These are phyloP conservation scores for Phasia obesa DNA, from an alignment of 2,888 invertebrate genomes.

Conservation along the genomic window DNA sequence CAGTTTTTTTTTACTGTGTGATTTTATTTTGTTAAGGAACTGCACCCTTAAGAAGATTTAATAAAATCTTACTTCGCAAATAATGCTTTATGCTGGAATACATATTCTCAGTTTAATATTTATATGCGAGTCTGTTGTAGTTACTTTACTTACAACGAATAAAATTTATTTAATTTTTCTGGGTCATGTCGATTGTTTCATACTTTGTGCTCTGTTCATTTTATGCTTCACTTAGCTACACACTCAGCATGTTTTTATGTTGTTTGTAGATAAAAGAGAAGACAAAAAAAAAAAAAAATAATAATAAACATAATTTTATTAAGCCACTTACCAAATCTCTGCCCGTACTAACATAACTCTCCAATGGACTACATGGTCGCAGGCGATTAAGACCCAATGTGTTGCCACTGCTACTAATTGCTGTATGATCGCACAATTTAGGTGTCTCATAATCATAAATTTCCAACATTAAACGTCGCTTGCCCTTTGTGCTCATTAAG, in stretches of 20 bases:
- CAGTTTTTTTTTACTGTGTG: no score
- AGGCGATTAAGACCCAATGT: constrained; percentile 82
- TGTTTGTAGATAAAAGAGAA: neutral
- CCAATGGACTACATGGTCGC: constrained; percentile 90
- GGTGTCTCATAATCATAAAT: constrained; percentile 90
- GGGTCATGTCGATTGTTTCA: neutral
- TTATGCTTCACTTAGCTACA: neutral
- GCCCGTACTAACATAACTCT: constrained; percentile 88
- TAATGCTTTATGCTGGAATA: neutral
- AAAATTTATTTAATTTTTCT: neutral
- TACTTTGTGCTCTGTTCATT: neutral
- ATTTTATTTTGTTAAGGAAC: no score
- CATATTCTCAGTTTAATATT: neutral
- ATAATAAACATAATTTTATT: neutral
- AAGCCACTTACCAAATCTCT: constrained; percentile 81
- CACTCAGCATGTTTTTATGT: neutral
- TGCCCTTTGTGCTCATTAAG: constrained; percentile 79
- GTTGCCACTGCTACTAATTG: constrained; percentile 83
- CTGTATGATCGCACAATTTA: constrained; percentile 91
- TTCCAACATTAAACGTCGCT: constrained; percentile 85
- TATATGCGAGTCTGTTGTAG: neutral
- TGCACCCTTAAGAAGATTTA: no score
- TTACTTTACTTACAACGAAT: neutral
- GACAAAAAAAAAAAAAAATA: neutral
- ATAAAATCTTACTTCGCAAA: no score